Base-by-base conservation (phyloP, 2,888 invertebrate genomes). In the Platycnemis pennipes region DNA sequence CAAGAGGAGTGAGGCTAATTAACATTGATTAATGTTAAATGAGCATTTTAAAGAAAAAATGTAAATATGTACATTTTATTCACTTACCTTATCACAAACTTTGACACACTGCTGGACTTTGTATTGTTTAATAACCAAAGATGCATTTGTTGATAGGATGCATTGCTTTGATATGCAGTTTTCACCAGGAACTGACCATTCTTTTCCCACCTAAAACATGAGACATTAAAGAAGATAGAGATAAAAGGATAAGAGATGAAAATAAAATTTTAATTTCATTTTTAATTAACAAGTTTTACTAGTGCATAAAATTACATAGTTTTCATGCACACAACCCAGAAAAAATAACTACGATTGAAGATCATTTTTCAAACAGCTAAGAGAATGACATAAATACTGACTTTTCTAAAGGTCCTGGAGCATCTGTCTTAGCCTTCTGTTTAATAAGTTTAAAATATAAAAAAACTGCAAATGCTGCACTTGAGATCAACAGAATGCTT, bases 121-220 rank as follows among this genome's bases (percentile, higher is more conserved):
- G 0, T 94, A 94, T 86, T 95, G 95, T 77, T 96, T 95, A 8
- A 89, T 89, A 19, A 89, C 88, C 53, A 89, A 42, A 22, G 88
- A 89, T 53, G 88, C 88, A 53, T 89, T 89, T 8, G 88, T 89
- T 53, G 88, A 53, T n/a, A 89, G 53, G 49, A 89, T 53, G 37
- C 88, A 89, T 89, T 89, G 88, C 37, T 53, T 49, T 4, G 88
- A 89, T 49, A 89, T 89, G 53, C 88, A 89, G 53, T 53, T 94
- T 94, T 96, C 95, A 4, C 94, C 77, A 94, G 96, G 94, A 0
- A 95, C 96, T 94, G 95, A 95, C 96, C 96, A 96, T 16, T 94
- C 94, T 5, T 96, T 95, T 5, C 96, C 96, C 37, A 95, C 94
- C 96, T 96, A 19, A n/a, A 94, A 26, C 46, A 19, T 4, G 11